These are phyloP conservation scores for Leuciscus waleckii DNA, from an alignment of 2,797 vertebrate genomes.

Conservation along the genomic window DNA sequence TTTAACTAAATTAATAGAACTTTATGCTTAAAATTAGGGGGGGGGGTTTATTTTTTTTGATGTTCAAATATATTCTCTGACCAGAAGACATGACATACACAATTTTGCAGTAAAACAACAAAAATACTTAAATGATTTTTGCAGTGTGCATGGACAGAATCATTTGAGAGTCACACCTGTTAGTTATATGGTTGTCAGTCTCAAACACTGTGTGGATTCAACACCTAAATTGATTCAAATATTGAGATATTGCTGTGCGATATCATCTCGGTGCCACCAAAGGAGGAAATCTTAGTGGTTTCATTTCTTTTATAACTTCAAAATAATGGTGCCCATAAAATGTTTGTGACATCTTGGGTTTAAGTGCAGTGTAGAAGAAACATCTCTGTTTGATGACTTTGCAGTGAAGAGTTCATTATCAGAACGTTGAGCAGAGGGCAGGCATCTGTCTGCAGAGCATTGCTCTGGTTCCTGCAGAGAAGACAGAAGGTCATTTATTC, in stretches of 20 bases:
- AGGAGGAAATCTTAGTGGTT: background rate
- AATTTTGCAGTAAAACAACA: background rate
- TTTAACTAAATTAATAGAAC: too few species aligned
- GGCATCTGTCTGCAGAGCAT: slow-evolving; percentile 7
- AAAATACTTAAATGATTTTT: background rate
- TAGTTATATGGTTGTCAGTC: background rate
- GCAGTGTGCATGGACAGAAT: background rate
- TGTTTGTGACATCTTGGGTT: slow-evolving; percentile 30
- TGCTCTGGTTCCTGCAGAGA: background rate
- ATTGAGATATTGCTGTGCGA: slow-evolving; percentile 11
- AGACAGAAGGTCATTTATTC: slow-evolving; percentile 31
- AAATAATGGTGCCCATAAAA: slow-evolving; percentile 28
- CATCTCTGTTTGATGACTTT: slow-evolving; percentile 31
- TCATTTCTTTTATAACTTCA: slow-evolving; percentile 11
- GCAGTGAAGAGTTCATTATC: slow-evolving; percentile 39
- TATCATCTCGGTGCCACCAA: slow-evolving; percentile 13
- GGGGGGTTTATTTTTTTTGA: too few species aligned
- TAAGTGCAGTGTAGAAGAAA: slow-evolving; percentile 27
- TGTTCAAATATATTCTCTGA: background rate
- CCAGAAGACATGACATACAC: background rate
- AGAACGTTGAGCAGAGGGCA: slow-evolving; percentile 25
- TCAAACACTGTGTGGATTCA: background rate
- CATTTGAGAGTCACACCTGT: background rate
- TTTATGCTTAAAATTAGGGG: too few species aligned
- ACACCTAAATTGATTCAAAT: background rate